phyloP scores from a whole-genome alignment of 2,113 vertebrate species.

The Cynopterus brachyotis region DNA sequence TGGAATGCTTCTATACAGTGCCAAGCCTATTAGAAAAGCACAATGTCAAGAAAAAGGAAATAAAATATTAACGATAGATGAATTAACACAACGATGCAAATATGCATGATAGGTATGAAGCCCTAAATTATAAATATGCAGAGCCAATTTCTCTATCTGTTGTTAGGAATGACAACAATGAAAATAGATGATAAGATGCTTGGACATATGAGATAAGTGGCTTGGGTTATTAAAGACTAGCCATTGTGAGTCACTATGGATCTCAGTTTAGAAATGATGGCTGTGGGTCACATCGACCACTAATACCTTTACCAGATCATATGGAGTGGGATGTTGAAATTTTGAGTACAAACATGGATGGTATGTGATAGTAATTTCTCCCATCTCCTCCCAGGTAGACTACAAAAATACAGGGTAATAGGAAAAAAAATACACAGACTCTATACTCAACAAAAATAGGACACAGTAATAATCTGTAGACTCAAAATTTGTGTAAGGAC shows the following conservation, averaged over 20 bases:
- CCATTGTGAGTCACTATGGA: not conserved
- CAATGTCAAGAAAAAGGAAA: constrained; percentile 91
- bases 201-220: constrained; percentile 87
- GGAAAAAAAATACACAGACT: not conserved
- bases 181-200: constrained; percentile 91
- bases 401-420: not conserved
- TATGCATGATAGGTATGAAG: constrained; percentile 90
- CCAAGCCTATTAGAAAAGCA: constrained; percentile 88
- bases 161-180: constrained; percentile 91
- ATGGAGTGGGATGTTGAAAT: not conserved
- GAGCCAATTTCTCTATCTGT: constrained; percentile 92
- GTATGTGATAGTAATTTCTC: not conserved
- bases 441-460: not conserved
- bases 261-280: not conserved
- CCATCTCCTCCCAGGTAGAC: not conserved
- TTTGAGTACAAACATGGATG: not conserved
- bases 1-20: constrained; percentile 90
- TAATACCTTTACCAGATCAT: not conserved
- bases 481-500: not conserved
- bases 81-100: constrained; percentile 90
- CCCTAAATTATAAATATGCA: constrained; percentile 91
- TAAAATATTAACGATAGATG: constrained; percentile 88
- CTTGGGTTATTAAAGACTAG: not conserved
- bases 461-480: not conserved
- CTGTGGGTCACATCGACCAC: not conserved